Evolutionary conservation across 2,113 vertebrate genomes (phyloP).

Genomic region (Cardinalis cardinalis): DNA sequence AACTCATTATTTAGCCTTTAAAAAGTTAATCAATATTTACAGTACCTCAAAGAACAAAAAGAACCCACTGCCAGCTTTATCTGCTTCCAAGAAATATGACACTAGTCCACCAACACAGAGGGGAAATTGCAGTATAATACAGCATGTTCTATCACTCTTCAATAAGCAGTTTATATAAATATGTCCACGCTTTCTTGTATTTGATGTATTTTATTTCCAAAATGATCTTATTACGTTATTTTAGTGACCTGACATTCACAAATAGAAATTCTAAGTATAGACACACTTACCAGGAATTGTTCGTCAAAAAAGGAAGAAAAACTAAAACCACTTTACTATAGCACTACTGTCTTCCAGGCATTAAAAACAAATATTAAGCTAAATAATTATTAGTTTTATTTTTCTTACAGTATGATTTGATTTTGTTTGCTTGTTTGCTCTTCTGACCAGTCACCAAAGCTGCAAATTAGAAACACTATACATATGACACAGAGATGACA

Average conservation of each 20-base stretch:
- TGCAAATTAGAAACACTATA: background rate
- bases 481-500: background rate
- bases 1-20: background rate
- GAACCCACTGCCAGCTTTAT: background rate
- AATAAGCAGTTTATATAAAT: background rate
- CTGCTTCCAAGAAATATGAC: background rate
- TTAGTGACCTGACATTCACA: background rate
- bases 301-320: background rate
- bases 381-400: background rate
- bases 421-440: background rate
- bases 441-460: background rate
- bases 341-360: background rate
- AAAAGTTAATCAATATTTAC: background rate
- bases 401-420: background rate
- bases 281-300: background rate
- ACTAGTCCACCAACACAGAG: background rate
- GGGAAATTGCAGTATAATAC: background rate
- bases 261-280: constrained; percentile 5
- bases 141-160: background rate
- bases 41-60: background rate
- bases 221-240: background rate
- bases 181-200: background rate
- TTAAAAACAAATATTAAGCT: background rate
- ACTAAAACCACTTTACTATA: background rate
- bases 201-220: background rate